Evolutionary conservation across 2,888 invertebrate species (phyloP).

Genomic region (Glaucopsyche alexis): DNA sequence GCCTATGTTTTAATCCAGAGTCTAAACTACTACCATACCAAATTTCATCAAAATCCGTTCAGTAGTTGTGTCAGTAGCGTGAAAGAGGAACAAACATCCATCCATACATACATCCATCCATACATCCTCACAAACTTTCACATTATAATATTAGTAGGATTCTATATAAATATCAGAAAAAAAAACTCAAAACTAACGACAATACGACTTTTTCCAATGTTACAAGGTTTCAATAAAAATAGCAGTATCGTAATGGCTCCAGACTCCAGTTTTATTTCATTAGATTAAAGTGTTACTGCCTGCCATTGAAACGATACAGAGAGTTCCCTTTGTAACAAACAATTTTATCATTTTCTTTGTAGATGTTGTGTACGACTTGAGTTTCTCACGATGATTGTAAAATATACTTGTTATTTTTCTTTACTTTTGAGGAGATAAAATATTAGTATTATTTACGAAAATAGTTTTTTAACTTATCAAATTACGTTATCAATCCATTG

Average conservation of each 20-base stretch:
- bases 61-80: too few species aligned
- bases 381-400: background rate
- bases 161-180: too few species aligned
- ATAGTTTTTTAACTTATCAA: too few species aligned
- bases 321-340: background rate
- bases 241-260: background rate
- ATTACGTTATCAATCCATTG: too few species aligned
- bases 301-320: conserved; percentile 2
- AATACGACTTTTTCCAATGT: background rate
- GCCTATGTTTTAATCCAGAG: too few species aligned
- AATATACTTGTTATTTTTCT: background rate
- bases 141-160: too few species aligned
- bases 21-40: too few species aligned
- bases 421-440: background rate
- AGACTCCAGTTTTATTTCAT: background rate
- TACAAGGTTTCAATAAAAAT: conserved; percentile 1
- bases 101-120: too few species aligned
- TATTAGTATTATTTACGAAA: too few species aligned
- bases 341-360: conserved; percentile 21
- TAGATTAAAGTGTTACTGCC: conserved; percentile 19
- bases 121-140: too few species aligned
- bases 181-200: background rate
- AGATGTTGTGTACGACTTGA: background rate
- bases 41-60: too few species aligned
- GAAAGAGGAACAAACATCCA: too few species aligned